Evolutionary conservation across 2,888 invertebrate genomes (phyloP), one percentile per base, ranked within the genome.

Genomic region (Campaea margaritaria): DNA sequence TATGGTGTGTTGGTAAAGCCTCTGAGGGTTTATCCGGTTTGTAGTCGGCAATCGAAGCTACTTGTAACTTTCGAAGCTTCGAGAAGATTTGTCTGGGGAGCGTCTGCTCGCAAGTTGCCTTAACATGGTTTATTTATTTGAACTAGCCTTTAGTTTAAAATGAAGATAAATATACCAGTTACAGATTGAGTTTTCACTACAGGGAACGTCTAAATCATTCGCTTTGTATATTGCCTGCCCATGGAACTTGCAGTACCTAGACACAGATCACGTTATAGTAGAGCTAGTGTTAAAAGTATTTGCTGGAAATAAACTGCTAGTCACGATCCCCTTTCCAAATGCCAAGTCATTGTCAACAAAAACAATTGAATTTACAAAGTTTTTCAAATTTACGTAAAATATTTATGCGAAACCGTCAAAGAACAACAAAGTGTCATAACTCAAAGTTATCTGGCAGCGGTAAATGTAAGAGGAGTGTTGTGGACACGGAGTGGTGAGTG

Each of bases 381-480:
- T 75, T 77, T 70, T 67, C 57, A 65, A 67, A 71, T 65, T 64
- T 54, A 62, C 65, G 65, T 66, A 61, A 67, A 69, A 72, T 75
- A 74, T 76, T 75, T 76, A 70, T 67, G 74, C 67, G 59, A 55
- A 62, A 62, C 67, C 63, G 70, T 76, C 75, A 73, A 75, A 81
- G 72, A 78, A 80, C 73, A 78, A 79, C 72, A 80, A 83, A 81
- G 73, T 75, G 74, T 79, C 78, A 74, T 81, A 75, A 81, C 77
- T 82, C 82, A 78, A 75, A 76, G 70, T 75, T 76, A 76, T 73
- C 76, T 76, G 63, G 67, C 64, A 63, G 70, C 66, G 63, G 73
- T 71, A 70, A 72, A 48, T 48, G 15, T 28, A 48, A 68, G 46
- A 11, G 31, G 12, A 46, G 15, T 44, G 44, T 44, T 44, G 44